Evolutionary conservation across 1,140 invertebrate genomes (phyloP).

Genomic region (Pogonomyrmex californicus): DNA sequence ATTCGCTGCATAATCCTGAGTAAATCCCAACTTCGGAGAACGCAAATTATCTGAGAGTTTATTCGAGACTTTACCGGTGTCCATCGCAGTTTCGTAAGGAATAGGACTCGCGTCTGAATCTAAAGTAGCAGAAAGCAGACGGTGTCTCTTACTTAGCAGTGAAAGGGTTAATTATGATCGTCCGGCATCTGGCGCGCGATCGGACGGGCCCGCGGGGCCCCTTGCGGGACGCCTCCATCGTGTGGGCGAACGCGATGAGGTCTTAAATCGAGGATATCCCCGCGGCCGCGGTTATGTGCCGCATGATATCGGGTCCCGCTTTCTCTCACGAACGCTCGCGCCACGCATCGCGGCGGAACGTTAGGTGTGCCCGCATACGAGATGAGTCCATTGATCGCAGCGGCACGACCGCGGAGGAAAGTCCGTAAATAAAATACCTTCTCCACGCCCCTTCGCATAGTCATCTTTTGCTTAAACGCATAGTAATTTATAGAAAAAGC

Average conservation of each 20-base stretch:
- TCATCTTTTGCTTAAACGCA: background rate
- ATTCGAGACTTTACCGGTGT: background rate
- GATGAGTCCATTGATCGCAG: conserved; percentile 64
- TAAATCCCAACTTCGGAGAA: background rate
- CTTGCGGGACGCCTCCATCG: conserved; percentile 21
- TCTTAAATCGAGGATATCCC: conserved; percentile 61
- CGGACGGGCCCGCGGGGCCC: conserved; percentile 7
- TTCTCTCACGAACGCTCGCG: conserved; percentile 65
- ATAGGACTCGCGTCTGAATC: conserved; percentile 23
- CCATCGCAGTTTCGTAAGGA: conserved; percentile 32
- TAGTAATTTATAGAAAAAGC: background rate
- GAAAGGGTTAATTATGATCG: conserved; percentile 60
- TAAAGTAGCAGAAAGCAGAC: conserved; percentile 60
- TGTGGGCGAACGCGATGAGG: conserved; percentile 50
- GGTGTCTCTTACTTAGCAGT: conserved; percentile 49
- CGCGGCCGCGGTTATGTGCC: conserved; percentile 36
- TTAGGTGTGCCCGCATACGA: conserved; percentile 63
- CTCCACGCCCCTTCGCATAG: background rate
- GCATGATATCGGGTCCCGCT: conserved; percentile 58
- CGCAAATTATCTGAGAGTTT: background rate
- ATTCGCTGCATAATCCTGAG: background rate
- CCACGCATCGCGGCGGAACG: conserved; percentile 60
- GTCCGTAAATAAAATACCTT: conserved; percentile 37
- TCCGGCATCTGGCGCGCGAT: conserved; percentile 33
- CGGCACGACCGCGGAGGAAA: conserved; percentile 26